Percentiles rank a stretch among this genome's conserved stretches.
Evolutionary conservation across 1,140 invertebrate species (phyloP).

Genomic region (Asbolus verrucosus): DNA sequence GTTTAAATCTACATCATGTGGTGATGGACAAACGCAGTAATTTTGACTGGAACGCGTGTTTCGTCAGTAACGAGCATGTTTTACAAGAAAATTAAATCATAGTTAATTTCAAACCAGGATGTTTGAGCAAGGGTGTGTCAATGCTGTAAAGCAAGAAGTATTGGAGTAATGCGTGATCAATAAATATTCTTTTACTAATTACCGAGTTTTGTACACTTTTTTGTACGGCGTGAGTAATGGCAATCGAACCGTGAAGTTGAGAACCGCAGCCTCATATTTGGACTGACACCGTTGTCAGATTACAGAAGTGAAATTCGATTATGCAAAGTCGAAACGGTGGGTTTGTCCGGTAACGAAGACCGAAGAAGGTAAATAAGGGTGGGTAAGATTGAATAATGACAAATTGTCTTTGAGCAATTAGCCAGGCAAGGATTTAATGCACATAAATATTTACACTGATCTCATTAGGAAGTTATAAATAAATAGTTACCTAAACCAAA

Average conservation of each 20-base stretch:
- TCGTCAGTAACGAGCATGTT: background rate
- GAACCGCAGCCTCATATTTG: no score
- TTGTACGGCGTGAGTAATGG: no score
- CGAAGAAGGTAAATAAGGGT: slow-evolving; percentile 18
- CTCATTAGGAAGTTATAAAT: slow-evolving; percentile 39
- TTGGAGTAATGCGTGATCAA: slow-evolving; percentile 13
- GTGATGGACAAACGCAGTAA: no score
- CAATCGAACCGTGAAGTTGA: no score
- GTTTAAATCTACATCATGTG: no score
- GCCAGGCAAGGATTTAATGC: slow-evolving; percentile 21
- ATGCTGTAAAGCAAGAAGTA: slow-evolving; percentile 21
- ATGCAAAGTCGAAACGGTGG: no score
- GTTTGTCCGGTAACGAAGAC: no score
- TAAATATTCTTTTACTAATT: slow-evolving; percentile 17
- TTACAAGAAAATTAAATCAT: slow-evolving; percentile 40
- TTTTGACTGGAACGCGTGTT: background rate
- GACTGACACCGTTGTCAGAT: no score
- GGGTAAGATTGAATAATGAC: slow-evolving; percentile 23
- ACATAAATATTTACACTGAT: slow-evolving; percentile 35
- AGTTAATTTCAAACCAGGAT: slow-evolving; percentile 43
- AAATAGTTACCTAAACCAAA: slow-evolving; percentile 39
- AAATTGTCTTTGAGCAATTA: slow-evolving; percentile 26
- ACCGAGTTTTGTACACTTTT: background rate
- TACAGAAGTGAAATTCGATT: no score
- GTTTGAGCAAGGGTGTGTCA: slow-evolving; percentile 34